A percentile compares a stretch with the other conserved stretches of the same genome.
phyloP scores from a whole-genome alignment of 2,113 vertebrate species.

The Sylvilagus bachmani region DNA sequence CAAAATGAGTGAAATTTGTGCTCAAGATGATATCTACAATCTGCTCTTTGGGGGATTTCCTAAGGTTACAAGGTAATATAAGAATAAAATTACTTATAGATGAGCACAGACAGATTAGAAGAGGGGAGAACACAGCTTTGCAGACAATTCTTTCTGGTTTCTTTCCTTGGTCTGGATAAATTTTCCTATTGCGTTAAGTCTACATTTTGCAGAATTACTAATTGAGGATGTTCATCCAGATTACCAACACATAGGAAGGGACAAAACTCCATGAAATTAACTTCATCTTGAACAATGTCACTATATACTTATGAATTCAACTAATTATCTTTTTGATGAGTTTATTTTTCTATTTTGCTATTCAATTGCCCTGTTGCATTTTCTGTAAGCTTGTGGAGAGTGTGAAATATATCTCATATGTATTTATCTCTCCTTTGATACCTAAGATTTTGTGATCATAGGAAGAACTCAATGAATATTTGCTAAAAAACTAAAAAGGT shows the following conservation, averaged over 20 bases:
- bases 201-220: conserved; percentile 29
- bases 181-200: not conserved
- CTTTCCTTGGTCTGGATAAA: not conserved
- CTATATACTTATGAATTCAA: not conserved
- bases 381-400: conserved; percentile 39
- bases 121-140: not conserved
- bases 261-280: not conserved
- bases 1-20: conserved; percentile 45
- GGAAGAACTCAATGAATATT: conserved; percentile 54
- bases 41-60: conserved; percentile 46
- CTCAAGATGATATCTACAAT: conserved; percentile 5
- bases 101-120: conserved; percentile 14
- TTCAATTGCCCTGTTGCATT: conserved; percentile 28
- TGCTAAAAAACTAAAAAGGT: conserved; percentile 43
- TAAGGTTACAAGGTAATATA: conserved; percentile 51
- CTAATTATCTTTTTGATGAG: conserved; percentile 18
- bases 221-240: not conserved
- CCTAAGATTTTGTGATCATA: conserved; percentile 43
- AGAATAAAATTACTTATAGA: conserved; percentile 49
- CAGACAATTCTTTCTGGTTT: not conserved
- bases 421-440: conserved; percentile 53
- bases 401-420: not conserved
- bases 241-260: not conserved
- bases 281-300: not conserved
- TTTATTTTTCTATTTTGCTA: conserved; percentile 34